Evolutionary conservation across 2,888 invertebrate genomes (phyloP).

Genomic region (Pharmacophagus antenor): DNA sequence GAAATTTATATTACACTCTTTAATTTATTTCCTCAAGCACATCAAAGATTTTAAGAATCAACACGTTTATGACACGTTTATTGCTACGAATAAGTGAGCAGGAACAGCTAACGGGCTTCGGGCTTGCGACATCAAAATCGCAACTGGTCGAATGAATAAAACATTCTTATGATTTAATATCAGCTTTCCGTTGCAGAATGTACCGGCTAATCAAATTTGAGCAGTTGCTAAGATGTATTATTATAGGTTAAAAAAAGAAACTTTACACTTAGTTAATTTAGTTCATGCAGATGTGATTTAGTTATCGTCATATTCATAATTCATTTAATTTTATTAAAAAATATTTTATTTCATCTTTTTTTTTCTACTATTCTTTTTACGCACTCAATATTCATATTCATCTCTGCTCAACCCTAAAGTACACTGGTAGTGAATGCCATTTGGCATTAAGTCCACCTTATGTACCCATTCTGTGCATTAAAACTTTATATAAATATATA

Average conservation of each 20-base stretch:
- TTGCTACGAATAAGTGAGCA: constrained; percentile 51
- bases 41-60: constrained; percentile 21
- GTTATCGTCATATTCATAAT: background rate
- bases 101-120: constrained; percentile 48
- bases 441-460: no score
- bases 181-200: constrained; percentile 46
- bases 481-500: no score
- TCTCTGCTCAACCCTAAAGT: no score
- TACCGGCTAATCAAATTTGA: constrained; percentile 16
- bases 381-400: no score
- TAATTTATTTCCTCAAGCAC: background rate
- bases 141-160: constrained; percentile 69
- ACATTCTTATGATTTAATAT: constrained; percentile 66
- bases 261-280: background rate
- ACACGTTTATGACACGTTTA: constrained; percentile 55
- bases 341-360: no score
- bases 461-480: no score
- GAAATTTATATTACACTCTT: no score
- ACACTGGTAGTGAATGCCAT: no score
- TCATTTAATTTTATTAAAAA: no score
- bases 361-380: background rate
- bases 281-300: background rate
- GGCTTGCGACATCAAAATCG: constrained; percentile 66
- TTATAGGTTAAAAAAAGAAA: background rate
- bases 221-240: background rate